Base-by-base conservation (phyloP, 2,888 invertebrate genomes). In the Rhagium mordax region DNA sequence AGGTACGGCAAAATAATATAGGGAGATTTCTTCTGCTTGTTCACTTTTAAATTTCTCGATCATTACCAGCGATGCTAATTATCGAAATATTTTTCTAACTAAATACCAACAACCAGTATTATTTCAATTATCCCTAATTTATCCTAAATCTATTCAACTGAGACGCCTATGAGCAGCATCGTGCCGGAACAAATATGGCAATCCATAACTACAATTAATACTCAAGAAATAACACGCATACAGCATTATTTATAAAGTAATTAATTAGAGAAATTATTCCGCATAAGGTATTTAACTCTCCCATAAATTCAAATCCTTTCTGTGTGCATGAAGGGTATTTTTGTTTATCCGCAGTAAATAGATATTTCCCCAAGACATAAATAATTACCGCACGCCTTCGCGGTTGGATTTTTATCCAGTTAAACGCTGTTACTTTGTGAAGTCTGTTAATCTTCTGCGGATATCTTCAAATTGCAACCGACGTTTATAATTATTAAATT, bases 401-500 rank as follows among this genome's bases (percentile, higher is more conserved):
- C 24, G 27, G 15, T 48, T 51, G 27, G n/a, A 24, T 64, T 64
- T 64, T 64, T 64, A 15, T 24, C 51, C 7, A 33, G 15, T 20
- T 59, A 18, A 64, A 64, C 27, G 51, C 64, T 51, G 15, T 51
- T 64, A 10, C 64, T 64, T n/a, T 24, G 64, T 16, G 27, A 29
- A 29, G 27, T 51, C 64, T 27, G 64, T 48, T 64, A 51, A 64
- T 64, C 64, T 64, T 62, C 47, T 47, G 0, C 5, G 16, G 62
- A 49, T 18, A 64, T 64, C 64, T 64, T 29, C 15, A 29, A 51
- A 51, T 51, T 51, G 62, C 62, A 49, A 64, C 62, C n/a, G 62
- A 64, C 64, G 64, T 51, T 51, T 21, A 51, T 64, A 64, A 64
- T 64, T 64, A 64, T 64, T 64, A 64, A 64, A 64, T 64, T 64